Evolutionary conservation across 2,797 vertebrate genomes (phyloP), one percentile per base, ranked within the genome.

Genomic region (Alcedo quadribrachys): DNA sequence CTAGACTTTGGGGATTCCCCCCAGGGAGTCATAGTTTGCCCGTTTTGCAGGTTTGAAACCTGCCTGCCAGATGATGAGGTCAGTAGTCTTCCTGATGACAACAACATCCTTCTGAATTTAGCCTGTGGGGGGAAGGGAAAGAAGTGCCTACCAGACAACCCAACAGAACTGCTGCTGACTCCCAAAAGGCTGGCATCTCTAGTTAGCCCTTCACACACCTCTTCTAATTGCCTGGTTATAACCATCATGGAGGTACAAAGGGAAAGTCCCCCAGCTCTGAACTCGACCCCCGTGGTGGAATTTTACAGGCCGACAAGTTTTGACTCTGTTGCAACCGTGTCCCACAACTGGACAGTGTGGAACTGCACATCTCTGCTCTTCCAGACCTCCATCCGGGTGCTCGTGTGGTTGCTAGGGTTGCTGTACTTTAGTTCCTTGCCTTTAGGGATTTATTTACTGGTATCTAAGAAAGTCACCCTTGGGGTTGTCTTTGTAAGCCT

Each of bases 381-480:
- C 94, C 99, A 99, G 97, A 98, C 98, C 9, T 98, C 98, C 4
- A 98, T 98, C 81, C 98, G 98, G 90, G 98, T 98, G 22, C 96
- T 99, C 90, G 98, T 99, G 86, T 99, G 99, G 99, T 93, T 99
- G 86, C 97, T 99, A 67, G 99, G 99, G 12, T 95, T 99, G 85
- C 97, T 99, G 57, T 99, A 99, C 96, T 99, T 99, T 86, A 99
- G 99, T 96, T 99, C 99, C 24, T 96, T 99, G 95, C 99, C 99
- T 65, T 97, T 99, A 95, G 99, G 99, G 53, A 98, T 99, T 74
- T 99, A 99, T 97, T 97, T 99, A 95, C 98, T 99, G 82, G 98
- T 99, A 89, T 98, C 99, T 96, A 98, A 99, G 97, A 98, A 98
- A 94, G 98, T 98, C 43, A 98, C 98, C 40, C 94, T 98, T 2